A percentile compares a stretch with the other conserved stretches of the same genome.
Evolutionary conservation across 2,888 invertebrate species (phyloP).

Genomic region (Drosophila antonietae): DNA sequence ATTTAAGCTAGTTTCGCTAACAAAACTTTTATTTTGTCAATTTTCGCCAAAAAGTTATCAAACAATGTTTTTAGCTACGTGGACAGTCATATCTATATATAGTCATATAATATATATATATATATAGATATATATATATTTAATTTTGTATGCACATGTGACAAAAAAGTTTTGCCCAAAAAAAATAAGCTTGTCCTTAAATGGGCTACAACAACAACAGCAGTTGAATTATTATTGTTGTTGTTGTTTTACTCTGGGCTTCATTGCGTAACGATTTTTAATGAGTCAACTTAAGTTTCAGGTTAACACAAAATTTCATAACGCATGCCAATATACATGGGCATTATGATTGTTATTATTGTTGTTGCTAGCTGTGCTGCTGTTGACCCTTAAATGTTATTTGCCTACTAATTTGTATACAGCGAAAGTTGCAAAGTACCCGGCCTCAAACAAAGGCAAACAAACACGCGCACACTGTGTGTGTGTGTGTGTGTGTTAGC

Average conservation of each 20-base stretch:
- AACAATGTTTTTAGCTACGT: not conserved
- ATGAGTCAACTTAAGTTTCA: conserved; percentile 28
- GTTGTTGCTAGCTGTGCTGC: conserved; percentile 4
- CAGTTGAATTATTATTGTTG: not conserved
- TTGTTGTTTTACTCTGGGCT: not conserved
- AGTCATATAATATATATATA: not conserved
- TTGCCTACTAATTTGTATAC: conserved; percentile 60
- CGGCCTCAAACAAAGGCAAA: conserved; percentile 34
- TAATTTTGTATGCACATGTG: conserved; percentile 11
- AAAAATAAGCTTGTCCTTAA: not conserved
- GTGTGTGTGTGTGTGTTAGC: too few relatives aligned
- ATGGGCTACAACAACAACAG: not conserved
- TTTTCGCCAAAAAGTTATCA: not conserved
- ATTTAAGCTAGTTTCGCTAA: not conserved
- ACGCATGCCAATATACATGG: conserved; percentile 31
- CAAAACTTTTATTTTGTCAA: not conserved
- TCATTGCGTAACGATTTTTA: conserved; percentile 22
- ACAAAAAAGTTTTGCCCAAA: not conserved
- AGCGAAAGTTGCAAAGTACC: conserved; percentile 45
- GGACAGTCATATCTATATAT: not conserved
- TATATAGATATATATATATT: not conserved
- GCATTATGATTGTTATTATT: conserved; percentile 15
- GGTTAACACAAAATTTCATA: conserved; percentile 7
- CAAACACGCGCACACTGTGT: conserved; percentile 9
- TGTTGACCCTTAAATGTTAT: conserved; percentile 58